Percentiles rank a stretch among this genome's conserved stretches.
Evolutionary conservation across 1,140 invertebrate genomes (phyloP).

Genomic region (Oryctes rhinoceros): DNA sequence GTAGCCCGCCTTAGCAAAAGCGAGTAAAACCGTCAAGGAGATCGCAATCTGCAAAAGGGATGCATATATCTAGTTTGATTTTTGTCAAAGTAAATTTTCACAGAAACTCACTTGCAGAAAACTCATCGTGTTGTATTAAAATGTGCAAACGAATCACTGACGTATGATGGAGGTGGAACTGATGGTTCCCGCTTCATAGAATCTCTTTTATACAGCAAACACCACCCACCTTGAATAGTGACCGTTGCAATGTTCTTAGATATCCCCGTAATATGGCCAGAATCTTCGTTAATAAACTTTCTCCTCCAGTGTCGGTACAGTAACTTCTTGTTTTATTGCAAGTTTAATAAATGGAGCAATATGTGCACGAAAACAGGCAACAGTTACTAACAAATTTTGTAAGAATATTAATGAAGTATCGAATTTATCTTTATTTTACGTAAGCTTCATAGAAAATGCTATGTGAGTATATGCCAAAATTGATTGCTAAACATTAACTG

Average conservation of each 20-base stretch:
- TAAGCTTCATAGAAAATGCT: not conserved
- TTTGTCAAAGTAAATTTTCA: not conserved
- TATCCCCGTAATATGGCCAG: constrained; percentile 21
- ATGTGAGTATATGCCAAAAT: no score
- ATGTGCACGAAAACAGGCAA: not conserved
- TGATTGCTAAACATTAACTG: no score
- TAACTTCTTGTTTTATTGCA: not conserved
- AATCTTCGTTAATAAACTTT: constrained; percentile 29
- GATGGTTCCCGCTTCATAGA: constrained; percentile 25
- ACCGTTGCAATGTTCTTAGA: not conserved
- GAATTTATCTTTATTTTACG: not conserved
- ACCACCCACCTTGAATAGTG: constrained; percentile 13
- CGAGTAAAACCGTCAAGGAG: constrained; percentile 42
- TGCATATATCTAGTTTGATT: not conserved
- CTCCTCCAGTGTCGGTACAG: not conserved
- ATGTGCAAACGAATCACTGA: not conserved
- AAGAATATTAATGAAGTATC: not conserved
- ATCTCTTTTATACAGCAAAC: constrained; percentile 43
- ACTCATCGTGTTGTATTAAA: constrained; percentile 11
- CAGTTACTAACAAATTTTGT: not conserved
- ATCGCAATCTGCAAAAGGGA: constrained; percentile 10
- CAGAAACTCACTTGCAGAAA: constrained; percentile 30
- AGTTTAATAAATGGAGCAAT: not conserved
- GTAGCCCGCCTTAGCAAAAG: constrained; percentile 45
- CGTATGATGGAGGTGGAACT: constrained; percentile 12